A percentile compares a stretch with the other conserved stretches of the same genome.
Conservation (phyloP, 2,797 vertebrate genomes). For the Lepilemur ruficaudatus region DNA sequence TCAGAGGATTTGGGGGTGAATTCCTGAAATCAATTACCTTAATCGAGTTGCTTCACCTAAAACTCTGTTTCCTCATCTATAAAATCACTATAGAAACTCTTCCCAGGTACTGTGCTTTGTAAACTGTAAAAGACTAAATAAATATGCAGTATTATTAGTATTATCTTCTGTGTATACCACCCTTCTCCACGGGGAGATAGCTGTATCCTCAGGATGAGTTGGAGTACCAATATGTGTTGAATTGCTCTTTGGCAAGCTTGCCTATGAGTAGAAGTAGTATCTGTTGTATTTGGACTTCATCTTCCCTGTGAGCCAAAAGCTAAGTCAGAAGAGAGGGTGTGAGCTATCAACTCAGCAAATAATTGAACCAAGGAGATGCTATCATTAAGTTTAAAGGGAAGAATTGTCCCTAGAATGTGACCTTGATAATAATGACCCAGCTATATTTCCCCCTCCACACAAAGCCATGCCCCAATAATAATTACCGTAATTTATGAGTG, state of each 20-base stretch:
- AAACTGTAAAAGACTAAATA: conserved; percentile 1
- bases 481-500: not conserved
- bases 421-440: not conserved
- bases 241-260: not conserved
- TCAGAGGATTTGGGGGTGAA: not conserved
- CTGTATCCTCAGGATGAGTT: not conserved
- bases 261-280: not conserved
- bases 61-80: not conserved
- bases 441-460: not conserved
- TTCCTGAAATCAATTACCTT: not conserved
- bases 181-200: not conserved
- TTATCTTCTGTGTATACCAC: not conserved
- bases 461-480: not conserved
- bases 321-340: not conserved
- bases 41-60: not conserved
- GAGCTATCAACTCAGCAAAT: not conserved
- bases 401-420: not conserved
- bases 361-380: not conserved
- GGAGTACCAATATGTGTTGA: not conserved
- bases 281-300: not conserved
- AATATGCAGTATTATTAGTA: not conserved
- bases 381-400: conserved; percentile 33
- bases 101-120: not conserved
- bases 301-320: not conserved
- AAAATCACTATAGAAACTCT: conserved; percentile 9